Evolutionary conservation across 2,888 invertebrate genomes (phyloP).

Genomic region (Cylindroiulus punctatus): DNA sequence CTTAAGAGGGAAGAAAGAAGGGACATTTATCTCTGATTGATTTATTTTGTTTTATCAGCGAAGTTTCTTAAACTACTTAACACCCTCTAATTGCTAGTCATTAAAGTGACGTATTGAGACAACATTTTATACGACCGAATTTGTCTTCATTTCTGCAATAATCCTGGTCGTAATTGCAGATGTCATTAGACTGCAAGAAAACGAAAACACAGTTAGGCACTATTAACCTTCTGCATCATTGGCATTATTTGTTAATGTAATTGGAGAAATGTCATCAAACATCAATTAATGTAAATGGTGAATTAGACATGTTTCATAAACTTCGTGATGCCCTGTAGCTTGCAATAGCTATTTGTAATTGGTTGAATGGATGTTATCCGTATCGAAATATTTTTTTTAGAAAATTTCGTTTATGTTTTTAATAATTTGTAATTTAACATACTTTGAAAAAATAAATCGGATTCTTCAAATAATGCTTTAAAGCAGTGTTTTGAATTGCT

Average conservation of each 20-base stretch:
- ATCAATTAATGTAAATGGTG: neutral
- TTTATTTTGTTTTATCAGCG: slow-evolving; percentile 30
- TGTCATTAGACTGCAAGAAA: neutral
- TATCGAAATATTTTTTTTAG: no score
- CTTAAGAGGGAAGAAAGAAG: neutral
- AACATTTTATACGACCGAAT: slow-evolving; percentile 26
- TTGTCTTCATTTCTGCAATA: slow-evolving; percentile 40
- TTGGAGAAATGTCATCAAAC: neutral
- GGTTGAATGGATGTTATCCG: no score
- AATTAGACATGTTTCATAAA: neutral
- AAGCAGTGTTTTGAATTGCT: no score
- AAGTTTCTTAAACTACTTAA: slow-evolving; percentile 47
- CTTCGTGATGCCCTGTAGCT: no score
- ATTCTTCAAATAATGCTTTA: no score
- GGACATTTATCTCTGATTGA: slow-evolving; percentile 4
- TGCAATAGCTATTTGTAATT: no score
- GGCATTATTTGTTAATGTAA: slow-evolving; percentile 23
- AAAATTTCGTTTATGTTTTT: no score
- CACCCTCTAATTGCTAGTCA: slow-evolving; percentile 42
- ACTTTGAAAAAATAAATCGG: no score
- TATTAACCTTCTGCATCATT: neutral
- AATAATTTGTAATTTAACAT: no score
- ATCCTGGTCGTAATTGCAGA: slow-evolving; percentile 8
- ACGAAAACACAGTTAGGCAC: neutral
- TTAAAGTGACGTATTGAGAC: slow-evolving; percentile 43